Conservation (phyloP, 2,888 invertebrate genomes). For the Meliscaeva auricollis region DNA sequence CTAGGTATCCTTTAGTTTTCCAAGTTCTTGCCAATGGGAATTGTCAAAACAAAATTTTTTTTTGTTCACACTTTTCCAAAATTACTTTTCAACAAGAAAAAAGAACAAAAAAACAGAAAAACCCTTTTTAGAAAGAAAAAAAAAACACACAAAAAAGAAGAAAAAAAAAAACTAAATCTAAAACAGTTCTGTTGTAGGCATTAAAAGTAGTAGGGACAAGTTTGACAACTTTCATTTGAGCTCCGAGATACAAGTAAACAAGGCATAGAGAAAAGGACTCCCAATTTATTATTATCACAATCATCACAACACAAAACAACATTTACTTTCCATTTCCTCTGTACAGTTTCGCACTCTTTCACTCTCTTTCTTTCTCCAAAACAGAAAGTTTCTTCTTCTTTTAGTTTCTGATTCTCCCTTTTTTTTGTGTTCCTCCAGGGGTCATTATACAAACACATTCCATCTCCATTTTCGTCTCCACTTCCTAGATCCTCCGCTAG, state of each 20-base stretch:
- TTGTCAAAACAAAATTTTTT: constrained; percentile 13
- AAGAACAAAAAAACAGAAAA: not conserved
- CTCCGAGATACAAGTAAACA: not conserved
- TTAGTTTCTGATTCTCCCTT: not conserved
- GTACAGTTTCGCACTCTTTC: not conserved
- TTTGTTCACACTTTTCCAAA: not conserved
- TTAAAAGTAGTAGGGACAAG: constrained; percentile 39
- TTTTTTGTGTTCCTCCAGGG: constrained; percentile 19
- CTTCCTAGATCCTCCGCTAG: not conserved
- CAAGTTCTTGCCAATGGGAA: constrained; percentile 4
- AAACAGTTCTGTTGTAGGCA: constrained; percentile 14
- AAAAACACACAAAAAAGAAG: not conserved
- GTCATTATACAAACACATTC: not conserved
- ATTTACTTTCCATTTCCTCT: constrained; percentile 55
- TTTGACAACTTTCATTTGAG: constrained; percentile 37
- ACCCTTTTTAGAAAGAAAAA: not conserved
- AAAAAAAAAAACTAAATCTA: not conserved
- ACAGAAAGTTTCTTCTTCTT: constrained; percentile 31
- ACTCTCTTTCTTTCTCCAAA: not conserved
- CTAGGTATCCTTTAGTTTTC: not conserved
- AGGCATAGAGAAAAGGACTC: constrained; percentile 10
- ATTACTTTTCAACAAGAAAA: not conserved
- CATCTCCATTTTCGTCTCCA: not conserved
- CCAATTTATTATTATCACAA: constrained; percentile 37
- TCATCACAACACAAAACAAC: constrained; percentile 37